Percentiles rank a stretch among this genome's conserved stretches.
Evolutionary conservation across 2,888 invertebrate species (phyloP).

Genomic region (Stramonita haemastoma): DNA sequence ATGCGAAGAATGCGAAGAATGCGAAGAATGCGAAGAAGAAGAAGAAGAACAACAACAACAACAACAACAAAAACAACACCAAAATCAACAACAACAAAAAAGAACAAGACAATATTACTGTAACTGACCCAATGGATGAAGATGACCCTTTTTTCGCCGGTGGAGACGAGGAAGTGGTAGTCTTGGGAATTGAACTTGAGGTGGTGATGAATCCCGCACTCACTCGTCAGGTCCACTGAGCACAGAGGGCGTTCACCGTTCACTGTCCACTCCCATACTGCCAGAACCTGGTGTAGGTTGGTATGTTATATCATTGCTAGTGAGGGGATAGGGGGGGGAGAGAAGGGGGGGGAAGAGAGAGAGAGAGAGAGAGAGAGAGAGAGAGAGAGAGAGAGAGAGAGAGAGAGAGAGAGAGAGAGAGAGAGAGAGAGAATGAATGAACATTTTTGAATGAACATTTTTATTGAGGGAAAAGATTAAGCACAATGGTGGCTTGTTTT

Average conservation of each 20-base stretch:
- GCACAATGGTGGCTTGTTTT: no score
- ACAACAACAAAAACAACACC: no score
- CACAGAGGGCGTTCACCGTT: neutral
- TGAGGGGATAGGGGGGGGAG: neutral
- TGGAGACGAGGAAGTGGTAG: slow-evolving; percentile 74
- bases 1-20: no score
- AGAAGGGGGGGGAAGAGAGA: neutral
- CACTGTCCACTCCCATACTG: neutral
- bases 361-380: neutral
- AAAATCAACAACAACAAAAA: no score
- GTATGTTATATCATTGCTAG: neutral
- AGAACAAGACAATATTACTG: neutral
- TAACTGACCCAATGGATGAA: slow-evolving; percentile 76
- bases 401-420: no score
- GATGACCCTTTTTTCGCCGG: slow-evolving; percentile 76
- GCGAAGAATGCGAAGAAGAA: no score
- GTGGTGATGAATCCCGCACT: slow-evolving; percentile 64
- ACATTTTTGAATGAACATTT: no score
- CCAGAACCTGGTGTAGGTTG: neutral
- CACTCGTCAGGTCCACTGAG: neutral
- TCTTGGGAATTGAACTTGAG: slow-evolving; percentile 76
- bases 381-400: neutral
- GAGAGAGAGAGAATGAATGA: no score
- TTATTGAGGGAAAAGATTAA: no score
- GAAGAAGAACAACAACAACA: no score